Conservation (phyloP, 2,797 vertebrate species). For the Myoxocephalus aenaeus region DNA sequence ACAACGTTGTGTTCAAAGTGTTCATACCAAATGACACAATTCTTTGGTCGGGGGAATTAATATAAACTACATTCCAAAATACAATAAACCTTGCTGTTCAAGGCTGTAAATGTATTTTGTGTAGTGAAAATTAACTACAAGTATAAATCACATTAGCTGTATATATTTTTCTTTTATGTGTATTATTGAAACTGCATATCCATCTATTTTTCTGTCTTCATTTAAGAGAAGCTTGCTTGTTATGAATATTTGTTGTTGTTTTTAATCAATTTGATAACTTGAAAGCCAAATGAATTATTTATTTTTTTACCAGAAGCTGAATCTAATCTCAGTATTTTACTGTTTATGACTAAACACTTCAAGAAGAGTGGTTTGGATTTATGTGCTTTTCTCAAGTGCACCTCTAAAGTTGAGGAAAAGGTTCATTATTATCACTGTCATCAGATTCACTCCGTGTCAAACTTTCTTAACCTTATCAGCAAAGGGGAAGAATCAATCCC, state of each 20-base stretch:
- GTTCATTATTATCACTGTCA: slow-evolving; percentile 43
- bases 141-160: background rate
- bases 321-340: background rate
- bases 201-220: background rate
- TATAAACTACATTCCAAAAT: too few species aligned
- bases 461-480: slow-evolving; percentile 59
- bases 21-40: too few species aligned
- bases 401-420: background rate
- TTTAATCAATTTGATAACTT: background rate
- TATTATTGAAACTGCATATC: background rate
- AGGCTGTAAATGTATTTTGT: too few species aligned
- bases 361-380: background rate
- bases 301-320: background rate
- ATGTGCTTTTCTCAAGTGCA: slow-evolving; percentile 46
- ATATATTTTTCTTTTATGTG: background rate
- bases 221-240: background rate
- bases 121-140: background rate
- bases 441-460: slow-evolving; percentile 54
- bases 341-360: background rate
- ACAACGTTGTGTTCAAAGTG: too few species aligned
- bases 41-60: too few species aligned
- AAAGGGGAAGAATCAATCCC: slow-evolving; percentile 52
- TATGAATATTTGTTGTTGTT: background rate
- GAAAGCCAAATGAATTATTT: background rate
- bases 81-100: too few species aligned